Conservation (phyloP, 2,888 invertebrate species). For the Galerucella pusilla region DNA sequence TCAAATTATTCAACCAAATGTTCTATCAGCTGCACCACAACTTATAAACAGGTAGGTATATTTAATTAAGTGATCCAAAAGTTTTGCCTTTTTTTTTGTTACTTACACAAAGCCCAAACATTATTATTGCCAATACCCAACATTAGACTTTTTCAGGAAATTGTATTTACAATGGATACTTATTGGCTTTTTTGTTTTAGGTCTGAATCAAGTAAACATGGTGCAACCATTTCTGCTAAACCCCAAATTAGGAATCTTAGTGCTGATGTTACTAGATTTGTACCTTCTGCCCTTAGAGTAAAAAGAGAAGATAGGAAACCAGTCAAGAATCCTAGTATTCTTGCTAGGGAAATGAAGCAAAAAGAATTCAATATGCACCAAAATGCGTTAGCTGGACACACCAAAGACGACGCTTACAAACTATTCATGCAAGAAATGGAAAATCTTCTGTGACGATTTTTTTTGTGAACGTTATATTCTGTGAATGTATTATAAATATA, state of each 20-base stretch:
- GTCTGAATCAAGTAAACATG: conserved; percentile 69
- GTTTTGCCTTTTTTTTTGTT: not conserved
- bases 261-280: conserved; percentile 95
- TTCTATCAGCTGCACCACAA: conserved; percentile 85
- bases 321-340: conserved; percentile 69
- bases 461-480: not conserved
- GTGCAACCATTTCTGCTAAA: conserved; percentile 91
- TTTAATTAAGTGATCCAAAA: not conserved
- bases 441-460: conserved; percentile 77
- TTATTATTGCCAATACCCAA: no score
- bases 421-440: conserved; percentile 99
- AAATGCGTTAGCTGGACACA: conserved; percentile 66
- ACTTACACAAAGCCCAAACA: no score
- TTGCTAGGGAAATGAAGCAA: conserved; percentile 68
- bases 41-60: conserved; percentile 74
- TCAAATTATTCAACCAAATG: conserved; percentile 68
- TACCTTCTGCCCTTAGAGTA: conserved; percentile 91
- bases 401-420: conserved; percentile 98
- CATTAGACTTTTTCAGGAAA: no score
- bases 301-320: conserved; percentile 84
- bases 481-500: conserved; percentile 7
- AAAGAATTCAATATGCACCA: conserved; percentile 64
- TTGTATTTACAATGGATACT: not conserved
- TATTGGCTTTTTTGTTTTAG: conserved; percentile 28
- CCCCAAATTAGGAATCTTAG: conserved; percentile 95